Evolutionary conservation across 2,113 vertebrate species (phyloP).

Genomic region (Motacilla alba): DNA sequence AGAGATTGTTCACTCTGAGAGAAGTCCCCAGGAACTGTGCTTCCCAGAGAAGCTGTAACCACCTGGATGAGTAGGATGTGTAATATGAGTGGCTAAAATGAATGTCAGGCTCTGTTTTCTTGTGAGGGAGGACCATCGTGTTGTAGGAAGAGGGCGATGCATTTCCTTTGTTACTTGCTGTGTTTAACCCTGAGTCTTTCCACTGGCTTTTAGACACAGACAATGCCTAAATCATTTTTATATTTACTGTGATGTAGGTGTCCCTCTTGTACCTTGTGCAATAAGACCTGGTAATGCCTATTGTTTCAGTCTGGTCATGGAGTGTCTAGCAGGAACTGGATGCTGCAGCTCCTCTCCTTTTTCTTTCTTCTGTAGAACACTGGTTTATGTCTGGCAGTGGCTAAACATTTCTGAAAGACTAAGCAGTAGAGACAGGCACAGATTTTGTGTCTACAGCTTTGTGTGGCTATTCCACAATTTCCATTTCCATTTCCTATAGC

Average conservation of each 20-base stretch:
- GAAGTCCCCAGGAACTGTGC: background rate
- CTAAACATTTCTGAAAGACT: background rate
- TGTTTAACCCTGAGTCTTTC: background rate
- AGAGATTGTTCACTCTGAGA: background rate
- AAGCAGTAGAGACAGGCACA: background rate
- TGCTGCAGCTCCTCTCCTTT: background rate
- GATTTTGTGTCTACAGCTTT: background rate
- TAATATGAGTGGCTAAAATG: accelerated
- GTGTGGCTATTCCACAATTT: background rate
- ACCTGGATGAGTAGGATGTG: background rate
- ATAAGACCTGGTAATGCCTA: background rate
- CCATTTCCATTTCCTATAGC: background rate
- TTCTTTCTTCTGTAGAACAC: background rate
- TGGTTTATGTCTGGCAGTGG: background rate
- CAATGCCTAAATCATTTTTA: background rate
- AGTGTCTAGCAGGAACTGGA: background rate
- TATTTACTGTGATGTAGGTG: background rate
- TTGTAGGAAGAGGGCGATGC: background rate
- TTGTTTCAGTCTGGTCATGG: background rate
- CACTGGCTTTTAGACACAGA: background rate
- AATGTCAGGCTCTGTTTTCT: background rate
- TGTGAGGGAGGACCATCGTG: background rate
- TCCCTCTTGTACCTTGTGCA: background rate
- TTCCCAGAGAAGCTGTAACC: background rate
- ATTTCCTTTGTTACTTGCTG: background rate